Conservation (phyloP, 2,113 vertebrate species). For the Scopus umbretta region DNA sequence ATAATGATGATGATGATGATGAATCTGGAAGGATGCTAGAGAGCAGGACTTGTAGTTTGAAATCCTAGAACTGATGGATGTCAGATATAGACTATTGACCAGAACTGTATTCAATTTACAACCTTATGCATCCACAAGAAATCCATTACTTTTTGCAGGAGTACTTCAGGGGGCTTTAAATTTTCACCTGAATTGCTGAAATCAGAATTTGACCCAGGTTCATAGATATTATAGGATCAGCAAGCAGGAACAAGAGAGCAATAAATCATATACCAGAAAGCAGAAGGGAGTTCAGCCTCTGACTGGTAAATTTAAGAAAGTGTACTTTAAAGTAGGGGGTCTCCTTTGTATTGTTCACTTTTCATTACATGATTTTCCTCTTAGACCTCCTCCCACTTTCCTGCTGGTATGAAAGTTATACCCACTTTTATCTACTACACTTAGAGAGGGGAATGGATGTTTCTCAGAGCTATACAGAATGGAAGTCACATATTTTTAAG, state of each 20-base stretch:
- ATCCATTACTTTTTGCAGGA: neutral
- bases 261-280: neutral
- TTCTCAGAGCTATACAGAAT: neutral
- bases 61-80: neutral
- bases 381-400: neutral
- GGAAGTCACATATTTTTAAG: neutral
- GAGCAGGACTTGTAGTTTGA: neutral
- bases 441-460: neutral
- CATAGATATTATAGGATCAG: neutral
- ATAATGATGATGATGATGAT: neutral
- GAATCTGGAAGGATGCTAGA: neutral
- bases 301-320: neutral
- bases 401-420: neutral
- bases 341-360: neutral
- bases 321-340: neutral
- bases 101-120: neutral
- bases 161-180: neutral
- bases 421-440: neutral
- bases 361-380: neutral
- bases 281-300: neutral
- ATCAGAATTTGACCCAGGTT: neutral
- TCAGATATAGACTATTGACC: neutral
- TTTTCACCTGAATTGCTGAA: constrained; percentile 4
- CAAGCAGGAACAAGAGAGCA: neutral
- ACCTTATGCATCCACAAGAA: neutral